Base-by-base conservation (phyloP, 2,888 invertebrate genomes). In the Dynastes maya region DNA sequence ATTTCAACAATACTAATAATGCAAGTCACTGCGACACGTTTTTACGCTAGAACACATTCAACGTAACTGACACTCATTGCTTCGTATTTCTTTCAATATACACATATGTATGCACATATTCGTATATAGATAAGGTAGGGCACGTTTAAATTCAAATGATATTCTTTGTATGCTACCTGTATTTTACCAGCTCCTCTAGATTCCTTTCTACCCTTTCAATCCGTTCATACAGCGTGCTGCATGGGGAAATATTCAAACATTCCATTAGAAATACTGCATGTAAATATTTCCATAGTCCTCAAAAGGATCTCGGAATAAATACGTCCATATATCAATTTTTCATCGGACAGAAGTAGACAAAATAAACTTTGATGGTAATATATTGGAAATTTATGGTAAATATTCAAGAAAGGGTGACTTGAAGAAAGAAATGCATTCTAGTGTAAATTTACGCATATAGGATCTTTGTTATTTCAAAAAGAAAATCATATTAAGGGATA, bases 321-420 rank as follows among this genome's bases (percentile, higher is more conserved):
- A 22, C 49, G 61, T 61, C 32, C 72, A 61, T 61, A 74, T 83
- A 85, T 85, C 85, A 85, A 86, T 86, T 85, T 86, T 85, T 86
- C 85, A 86, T 83, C 85, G 82, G 81, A 80, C 82, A 82, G 79
- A 80, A 81, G 80, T 76, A 76, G 45, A 82, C 82, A 82, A 83
- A 82, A 82, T 81, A 78, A 78, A 78, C 79, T 78, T 61, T 78
- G 78, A 81, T 81, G 82, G 77, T 80, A 78, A 85, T 84, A 83
- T 84, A 86, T 85, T 83, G 81, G 84, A 83, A 84, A 83, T 82
- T 83, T 85, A 86, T 86, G 85, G 82, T 84, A 84, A 86, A 83
- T 82, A 84, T 83, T 58, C 16, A 74, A 74, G 61, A 74, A 61
- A 61, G 72, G 72, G 45, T 63, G 27, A 61, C 22, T 61, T 53